Conservation (phyloP, 1,140 invertebrate species). For the Eriocheir sinensis region DNA sequence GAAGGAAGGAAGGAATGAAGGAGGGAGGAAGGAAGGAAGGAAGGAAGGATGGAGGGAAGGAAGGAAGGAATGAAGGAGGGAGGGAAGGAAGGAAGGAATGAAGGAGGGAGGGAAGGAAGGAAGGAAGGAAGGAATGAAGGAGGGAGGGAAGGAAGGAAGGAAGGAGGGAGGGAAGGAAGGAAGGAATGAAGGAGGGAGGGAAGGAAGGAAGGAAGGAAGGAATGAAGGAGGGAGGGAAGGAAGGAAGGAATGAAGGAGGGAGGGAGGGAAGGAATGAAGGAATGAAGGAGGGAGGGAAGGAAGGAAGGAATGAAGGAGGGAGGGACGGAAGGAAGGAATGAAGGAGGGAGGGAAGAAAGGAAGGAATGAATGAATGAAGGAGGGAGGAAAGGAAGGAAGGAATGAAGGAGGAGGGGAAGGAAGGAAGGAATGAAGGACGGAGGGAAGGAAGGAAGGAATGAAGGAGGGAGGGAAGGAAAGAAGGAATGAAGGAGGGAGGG, state of each 20-base stretch:
- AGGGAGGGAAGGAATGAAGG: neutral
- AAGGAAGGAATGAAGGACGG: neutral
- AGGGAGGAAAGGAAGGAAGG: slow-evolving; percentile 21
- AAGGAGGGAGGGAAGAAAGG: slow-evolving; percentile 21
- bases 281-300: neutral
- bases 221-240: neutral
- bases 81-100: slow-evolving; percentile 2
- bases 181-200: slow-evolving; percentile 1
- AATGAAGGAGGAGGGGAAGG: neutral
- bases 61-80: neutral
- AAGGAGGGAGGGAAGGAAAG: neutral
- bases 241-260: slow-evolving; percentile 11
- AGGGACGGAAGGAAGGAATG: neutral
- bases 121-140: neutral
- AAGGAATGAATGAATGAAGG: neutral
- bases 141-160: neutral
- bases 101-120: no score
- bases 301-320: neutral
- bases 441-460: neutral
- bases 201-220: neutral
- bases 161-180: neutral
- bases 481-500: no score
- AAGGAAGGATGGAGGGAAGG: neutral
- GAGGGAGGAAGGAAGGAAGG: neutral
- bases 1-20: neutral